Conservation (phyloP, 2,797 vertebrate genomes). For the Megalops cyprinoides region DNA sequence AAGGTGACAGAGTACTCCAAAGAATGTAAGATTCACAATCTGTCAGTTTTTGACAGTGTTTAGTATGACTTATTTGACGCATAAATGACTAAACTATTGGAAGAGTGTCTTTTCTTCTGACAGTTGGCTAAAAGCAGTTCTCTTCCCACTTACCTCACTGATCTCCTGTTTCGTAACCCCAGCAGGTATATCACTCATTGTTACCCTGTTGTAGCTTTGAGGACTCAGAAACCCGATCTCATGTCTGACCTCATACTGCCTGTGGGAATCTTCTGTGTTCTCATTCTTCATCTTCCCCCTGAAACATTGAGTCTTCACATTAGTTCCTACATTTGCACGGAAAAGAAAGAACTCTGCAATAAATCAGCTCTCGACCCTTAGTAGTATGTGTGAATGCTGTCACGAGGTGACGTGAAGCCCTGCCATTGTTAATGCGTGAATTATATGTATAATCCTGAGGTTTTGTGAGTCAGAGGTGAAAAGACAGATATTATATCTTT, state of each 20-base stretch:
- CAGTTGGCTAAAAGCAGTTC: constrained; percentile 55
- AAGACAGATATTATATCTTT: too few species aligned
- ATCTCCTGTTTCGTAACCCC: constrained; percentile 71
- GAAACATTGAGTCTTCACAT: neutral
- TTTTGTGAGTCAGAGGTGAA: too few species aligned
- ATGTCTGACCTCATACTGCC: constrained; percentile 78
- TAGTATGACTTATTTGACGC: neutral
- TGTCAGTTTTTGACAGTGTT: neutral
- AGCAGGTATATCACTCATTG: constrained; percentile 76
- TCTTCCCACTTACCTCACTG: constrained; percentile 61
- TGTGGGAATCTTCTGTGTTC: constrained; percentile 54
- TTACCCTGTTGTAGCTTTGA: constrained; percentile 69
- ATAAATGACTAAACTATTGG: neutral
- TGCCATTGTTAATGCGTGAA: neutral
- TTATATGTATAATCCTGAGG: neutral
- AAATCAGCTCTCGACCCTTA: neutral
- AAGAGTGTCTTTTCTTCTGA: constrained; percentile 41
- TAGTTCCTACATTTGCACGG: neutral
- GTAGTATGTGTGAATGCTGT: neutral
- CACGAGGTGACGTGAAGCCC: neutral
- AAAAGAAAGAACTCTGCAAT: neutral
- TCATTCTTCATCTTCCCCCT: neutral
- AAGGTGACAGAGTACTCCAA: neutral
- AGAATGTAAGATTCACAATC: neutral
- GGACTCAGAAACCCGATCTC: constrained; percentile 74